Base-by-base conservation (phyloP, 2,113 vertebrate species). In the Noctilio leporinus region DNA sequence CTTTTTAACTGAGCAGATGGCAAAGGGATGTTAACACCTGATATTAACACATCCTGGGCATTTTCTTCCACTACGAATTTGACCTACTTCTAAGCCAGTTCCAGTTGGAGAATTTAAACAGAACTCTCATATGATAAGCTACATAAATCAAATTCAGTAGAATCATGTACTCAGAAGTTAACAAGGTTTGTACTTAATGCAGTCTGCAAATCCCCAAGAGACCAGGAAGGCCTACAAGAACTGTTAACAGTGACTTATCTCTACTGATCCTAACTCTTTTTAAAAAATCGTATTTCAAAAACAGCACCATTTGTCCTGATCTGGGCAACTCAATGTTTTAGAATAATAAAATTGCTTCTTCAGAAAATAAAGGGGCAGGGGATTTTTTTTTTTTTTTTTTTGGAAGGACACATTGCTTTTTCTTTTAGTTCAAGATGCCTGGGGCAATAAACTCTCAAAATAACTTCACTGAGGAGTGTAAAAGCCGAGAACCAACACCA, bases 181-280 rank as follows among this genome's bases (percentile, higher is more conserved):
- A 73, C 30, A 93, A 75, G 30, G 26, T 33, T 57, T 15, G 72
- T 35, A 93, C 86, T 40, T 80, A 69, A 62, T 5, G 82, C 47
- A 76, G 69, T 78, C 82, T 49, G 67, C 87, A 97, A 96, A 89
- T 86, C 72, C 96, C 83, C 86, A 96, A 96, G 59, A 51, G 43
- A 95, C 92, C 92, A 89, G 43, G 55, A 55, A 26, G 83, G 45
- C 77, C 40, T 95, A 57, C 81, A 40, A 93, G 73, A 89, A 94
- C 95, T 91, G 95, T 72, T 53, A 97, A 96, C 94, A 95, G 1
- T 24, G 59, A 85, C 62, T 96, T 94, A 77, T 89, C 84, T 82
- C 89, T 9, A 30, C 84, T 95, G 96, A 97, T 94, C 93, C 33
- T 33, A 84, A 40, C 76, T 95, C 82, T 90, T 97, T 96, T 83